Conservation (phyloP, 2,797 vertebrate species). For the Anguilla obscura region DNA sequence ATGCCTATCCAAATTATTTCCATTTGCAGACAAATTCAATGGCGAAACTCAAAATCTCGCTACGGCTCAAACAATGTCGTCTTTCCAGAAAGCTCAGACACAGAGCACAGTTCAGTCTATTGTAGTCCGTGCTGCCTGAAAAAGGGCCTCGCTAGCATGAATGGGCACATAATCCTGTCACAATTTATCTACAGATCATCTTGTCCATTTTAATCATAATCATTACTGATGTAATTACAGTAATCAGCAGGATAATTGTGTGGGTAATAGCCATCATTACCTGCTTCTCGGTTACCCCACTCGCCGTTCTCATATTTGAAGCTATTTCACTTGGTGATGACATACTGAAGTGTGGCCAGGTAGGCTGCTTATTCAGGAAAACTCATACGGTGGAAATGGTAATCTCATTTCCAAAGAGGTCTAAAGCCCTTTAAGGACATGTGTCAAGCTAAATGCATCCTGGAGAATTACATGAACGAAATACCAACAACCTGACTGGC, state of each 20-base stretch:
- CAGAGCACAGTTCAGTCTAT: background rate
- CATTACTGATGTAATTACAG: conserved; percentile 34
- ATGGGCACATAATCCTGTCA: background rate
- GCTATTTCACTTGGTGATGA: background rate
- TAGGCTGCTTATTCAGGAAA: background rate
- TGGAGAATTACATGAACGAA: background rate
- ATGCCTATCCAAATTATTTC: conserved; percentile 16
- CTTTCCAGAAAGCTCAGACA: background rate
- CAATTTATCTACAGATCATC: conserved; percentile 11
- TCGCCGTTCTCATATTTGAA: background rate
- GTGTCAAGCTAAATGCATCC: background rate
- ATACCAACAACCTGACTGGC: background rate
- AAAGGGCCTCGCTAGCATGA: background rate
- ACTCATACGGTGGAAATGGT: background rate
- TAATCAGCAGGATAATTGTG: conserved; percentile 41
- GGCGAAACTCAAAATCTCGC: conserved; percentile 31
- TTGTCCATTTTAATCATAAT: conserved; percentile 29
- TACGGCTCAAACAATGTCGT: conserved; percentile 16
- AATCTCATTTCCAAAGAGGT: background rate
- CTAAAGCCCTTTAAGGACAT: background rate
- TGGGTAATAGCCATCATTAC: conserved; percentile 45
- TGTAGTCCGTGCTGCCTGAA: background rate
- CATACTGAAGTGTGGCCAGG: background rate
- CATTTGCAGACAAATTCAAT: conserved; percentile 27
- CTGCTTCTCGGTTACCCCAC: conserved; percentile 20